These are phyloP conservation scores for Urocyon cinereoargenteus DNA, from an alignment of 2,797 vertebrate species.

Conservation along the genomic window DNA sequence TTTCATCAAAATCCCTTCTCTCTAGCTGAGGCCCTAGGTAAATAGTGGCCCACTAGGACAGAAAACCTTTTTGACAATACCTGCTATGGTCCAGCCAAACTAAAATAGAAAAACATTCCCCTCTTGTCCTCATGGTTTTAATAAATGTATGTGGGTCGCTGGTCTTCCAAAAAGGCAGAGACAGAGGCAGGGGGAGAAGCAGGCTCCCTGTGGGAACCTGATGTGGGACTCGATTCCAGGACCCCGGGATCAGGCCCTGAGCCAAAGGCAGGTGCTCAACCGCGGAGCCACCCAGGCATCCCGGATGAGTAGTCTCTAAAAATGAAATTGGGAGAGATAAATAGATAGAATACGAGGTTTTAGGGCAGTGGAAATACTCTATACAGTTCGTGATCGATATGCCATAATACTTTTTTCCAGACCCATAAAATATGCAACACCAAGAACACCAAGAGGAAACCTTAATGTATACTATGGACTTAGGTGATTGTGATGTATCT, in stretches of 20 bases:
- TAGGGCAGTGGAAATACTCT: background rate
- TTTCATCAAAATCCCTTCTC: background rate
- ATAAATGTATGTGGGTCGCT: rapidly evolving
- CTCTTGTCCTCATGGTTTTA: background rate
- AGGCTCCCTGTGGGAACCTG: too few species aligned
- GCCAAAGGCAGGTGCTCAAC: too few species aligned
- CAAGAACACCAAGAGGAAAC: background rate
- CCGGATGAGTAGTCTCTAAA: background rate
- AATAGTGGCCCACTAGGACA: background rate
- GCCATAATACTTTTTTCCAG: background rate
- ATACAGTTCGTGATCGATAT: background rate
- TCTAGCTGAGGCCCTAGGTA: background rate
- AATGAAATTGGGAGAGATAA: background rate
- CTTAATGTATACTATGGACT: background rate
- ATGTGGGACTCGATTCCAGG: too few species aligned
- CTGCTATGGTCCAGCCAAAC: background rate
- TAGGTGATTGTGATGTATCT: background rate
- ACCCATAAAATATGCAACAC: background rate
- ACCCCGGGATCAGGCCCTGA: too few species aligned
- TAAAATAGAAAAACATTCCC: background rate
- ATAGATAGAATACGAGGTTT: background rate
- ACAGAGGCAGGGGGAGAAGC: too few species aligned
- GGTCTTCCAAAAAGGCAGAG: background rate
- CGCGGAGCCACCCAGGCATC: too few species aligned
- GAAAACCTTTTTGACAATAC: background rate